A percentile compares a stretch with the other conserved stretches of the same genome.
phyloP scores from a whole-genome alignment of 2,888 invertebrate species.

The Zele albiditarsus region DNA sequence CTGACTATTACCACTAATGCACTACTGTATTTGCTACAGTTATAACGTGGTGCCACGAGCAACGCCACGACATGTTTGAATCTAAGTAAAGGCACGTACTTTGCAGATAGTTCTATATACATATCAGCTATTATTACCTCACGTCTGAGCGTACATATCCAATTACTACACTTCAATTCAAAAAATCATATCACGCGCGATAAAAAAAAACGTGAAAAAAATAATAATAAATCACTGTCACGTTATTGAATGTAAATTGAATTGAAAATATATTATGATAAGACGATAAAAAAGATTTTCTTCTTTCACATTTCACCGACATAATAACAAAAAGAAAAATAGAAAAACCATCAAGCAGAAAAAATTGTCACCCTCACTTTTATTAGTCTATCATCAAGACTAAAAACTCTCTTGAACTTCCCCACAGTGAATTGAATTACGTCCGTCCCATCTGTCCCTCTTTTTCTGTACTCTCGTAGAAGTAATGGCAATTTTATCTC shows the following conservation, averaged over 20 bases:
- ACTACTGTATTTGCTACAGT: background rate
- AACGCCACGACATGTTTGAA: background rate
- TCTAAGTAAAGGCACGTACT: background rate
- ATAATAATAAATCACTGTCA: background rate
- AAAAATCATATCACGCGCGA: background rate
- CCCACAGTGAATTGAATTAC: constrained; percentile 15
- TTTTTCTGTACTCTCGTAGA: background rate
- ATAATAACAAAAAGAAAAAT: background rate
- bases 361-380: constrained; percentile 3
- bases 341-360: background rate
- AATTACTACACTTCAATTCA: background rate
- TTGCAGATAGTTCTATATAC: background rate
- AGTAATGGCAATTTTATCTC: constrained; percentile 17
- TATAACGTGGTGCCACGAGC: background rate
- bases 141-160: background rate
- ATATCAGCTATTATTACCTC: background rate
- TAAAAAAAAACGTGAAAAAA: background rate
- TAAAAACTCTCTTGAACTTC: background rate
- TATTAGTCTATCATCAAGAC: constrained; percentile 16
- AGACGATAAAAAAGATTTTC: background rate
- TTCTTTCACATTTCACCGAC: background rate
- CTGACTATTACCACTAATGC: constrained; percentile 13
- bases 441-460: background rate
- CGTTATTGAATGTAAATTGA: background rate
- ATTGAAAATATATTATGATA: background rate